A percentile compares a stretch with the other conserved stretches of the same genome.
Evolutionary conservation across 2,888 invertebrate species (phyloP).

Genomic region (Ophion slaviceki): DNA sequence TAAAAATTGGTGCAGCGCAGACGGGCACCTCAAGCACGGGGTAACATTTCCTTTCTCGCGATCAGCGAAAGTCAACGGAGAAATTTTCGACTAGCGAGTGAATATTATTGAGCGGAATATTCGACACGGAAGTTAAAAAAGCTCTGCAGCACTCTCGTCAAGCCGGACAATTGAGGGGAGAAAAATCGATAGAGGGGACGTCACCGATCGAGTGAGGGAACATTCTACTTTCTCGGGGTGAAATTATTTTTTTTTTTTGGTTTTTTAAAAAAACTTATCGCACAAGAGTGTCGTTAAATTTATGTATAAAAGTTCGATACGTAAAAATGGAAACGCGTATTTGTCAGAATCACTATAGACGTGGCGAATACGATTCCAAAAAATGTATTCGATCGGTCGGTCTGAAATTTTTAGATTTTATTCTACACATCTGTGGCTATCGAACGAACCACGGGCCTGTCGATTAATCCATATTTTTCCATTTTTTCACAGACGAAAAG

Average conservation of each 20-base stretch:
- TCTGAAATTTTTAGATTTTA: too few relatives aligned
- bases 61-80: background rate
- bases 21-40: conserved; percentile 16
- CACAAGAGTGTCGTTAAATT: too few relatives aligned
- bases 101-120: background rate
- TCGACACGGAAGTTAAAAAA: background rate
- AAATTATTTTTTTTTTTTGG: background rate
- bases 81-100: background rate
- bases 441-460: too few relatives aligned
- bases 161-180: background rate
- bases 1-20: conserved; percentile 58
- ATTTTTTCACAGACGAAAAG: too few relatives aligned
- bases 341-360: too few relatives aligned
- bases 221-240: background rate
- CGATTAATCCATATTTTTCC: too few relatives aligned
- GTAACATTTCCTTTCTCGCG: background rate
- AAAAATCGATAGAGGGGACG: background rate
- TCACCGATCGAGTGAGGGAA: background rate
- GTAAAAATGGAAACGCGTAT: too few relatives aligned
- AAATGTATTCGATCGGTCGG: too few relatives aligned
- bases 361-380: too few relatives aligned
- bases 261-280: background rate
- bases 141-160: background rate
- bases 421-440: too few relatives aligned
- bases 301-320: too few relatives aligned